Evolutionary conservation across 2,888 invertebrate species (phyloP).

Genomic region (Caenorhabditis auriculariae): DNA sequence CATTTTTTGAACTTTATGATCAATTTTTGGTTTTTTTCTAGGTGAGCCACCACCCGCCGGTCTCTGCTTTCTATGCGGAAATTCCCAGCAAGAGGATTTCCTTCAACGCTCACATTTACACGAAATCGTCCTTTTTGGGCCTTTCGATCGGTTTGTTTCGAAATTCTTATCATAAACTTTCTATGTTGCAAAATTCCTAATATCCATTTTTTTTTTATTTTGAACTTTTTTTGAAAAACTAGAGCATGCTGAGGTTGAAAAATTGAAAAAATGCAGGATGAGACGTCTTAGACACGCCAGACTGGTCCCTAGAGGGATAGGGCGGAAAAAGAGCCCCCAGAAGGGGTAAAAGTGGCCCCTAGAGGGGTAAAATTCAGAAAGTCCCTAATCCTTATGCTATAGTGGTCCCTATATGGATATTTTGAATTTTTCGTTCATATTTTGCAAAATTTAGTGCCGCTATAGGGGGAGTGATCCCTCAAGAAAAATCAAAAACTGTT

Average conservation of each 20-base stretch:
- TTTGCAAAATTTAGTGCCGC: no score
- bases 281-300: neutral
- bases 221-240: slow-evolving; percentile 22
- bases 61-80: slow-evolving; percentile 98
- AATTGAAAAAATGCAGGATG: neutral
- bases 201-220: neutral
- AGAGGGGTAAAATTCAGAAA: no score
- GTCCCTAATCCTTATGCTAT: no score
- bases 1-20: no score
- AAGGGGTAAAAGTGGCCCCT: no score
- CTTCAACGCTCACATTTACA: slow-evolving; percentile 95
- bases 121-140: slow-evolving; percentile 97
- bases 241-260: slow-evolving; percentile 1
- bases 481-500: no score
- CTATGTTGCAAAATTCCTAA: neutral
- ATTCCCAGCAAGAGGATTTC: slow-evolving; percentile 85
- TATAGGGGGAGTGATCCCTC: no score
- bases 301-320: no score
- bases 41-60: slow-evolving; percentile 97
- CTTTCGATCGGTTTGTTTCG: slow-evolving; percentile 72
- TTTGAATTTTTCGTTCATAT: no score
- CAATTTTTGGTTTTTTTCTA: slow-evolving; percentile 5
- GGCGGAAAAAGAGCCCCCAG: no score
- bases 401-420: no score
- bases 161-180: no score